Evolutionary conservation across 2,113 vertebrate species (phyloP), one percentile per base, ranked within the genome.

Genomic region (Oryzias celebensis): DNA sequence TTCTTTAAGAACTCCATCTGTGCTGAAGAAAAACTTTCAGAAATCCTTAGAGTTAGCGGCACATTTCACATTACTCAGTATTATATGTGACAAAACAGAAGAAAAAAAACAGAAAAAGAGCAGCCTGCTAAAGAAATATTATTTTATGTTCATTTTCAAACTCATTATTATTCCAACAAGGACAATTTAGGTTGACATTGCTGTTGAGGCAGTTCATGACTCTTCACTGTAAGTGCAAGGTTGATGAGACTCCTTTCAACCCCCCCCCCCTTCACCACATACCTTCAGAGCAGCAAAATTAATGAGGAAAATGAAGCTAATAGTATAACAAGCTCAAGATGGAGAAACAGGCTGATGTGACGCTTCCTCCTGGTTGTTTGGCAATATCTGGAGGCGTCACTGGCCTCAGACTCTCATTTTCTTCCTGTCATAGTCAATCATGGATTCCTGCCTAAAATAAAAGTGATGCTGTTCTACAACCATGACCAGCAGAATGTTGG

Each of bases 401-500:
- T 57, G 52, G 77, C 82, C 78, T 71, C 81, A 81, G 82, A 88
- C 80, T 87, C 80, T 87, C 86, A 86, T 90, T 89, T 90, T 88
- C 86, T 81, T 77, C 75, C 82, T 84, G 86, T 90, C 86, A 90
- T 89, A 84, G 88, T 80, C 79, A 85, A 89, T 89, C 81, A 89
- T 77, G 28, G 7, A 68, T 73, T 80, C 67, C 68, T 67, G 78
- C 71, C 79, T 73, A 85, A 84, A 85, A 78, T 78, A 78, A 77
- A 85, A 73, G 74, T 63, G 22, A 70, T 42, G 14, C 68, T 71
- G 65, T 56, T 67, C 75, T n/a, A 67, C 52, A 20, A 56, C 66
- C 63, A 56, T 48, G 69, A 62, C 71, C 64, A 61, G 75, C 62
- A 51, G 67, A 75, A 63, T 17, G 28, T 42, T 53, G 65, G 63